These are phyloP conservation scores for Clarias gariepinus DNA, from an alignment of 2,113 vertebrate species.

Conservation along the genomic window DNA sequence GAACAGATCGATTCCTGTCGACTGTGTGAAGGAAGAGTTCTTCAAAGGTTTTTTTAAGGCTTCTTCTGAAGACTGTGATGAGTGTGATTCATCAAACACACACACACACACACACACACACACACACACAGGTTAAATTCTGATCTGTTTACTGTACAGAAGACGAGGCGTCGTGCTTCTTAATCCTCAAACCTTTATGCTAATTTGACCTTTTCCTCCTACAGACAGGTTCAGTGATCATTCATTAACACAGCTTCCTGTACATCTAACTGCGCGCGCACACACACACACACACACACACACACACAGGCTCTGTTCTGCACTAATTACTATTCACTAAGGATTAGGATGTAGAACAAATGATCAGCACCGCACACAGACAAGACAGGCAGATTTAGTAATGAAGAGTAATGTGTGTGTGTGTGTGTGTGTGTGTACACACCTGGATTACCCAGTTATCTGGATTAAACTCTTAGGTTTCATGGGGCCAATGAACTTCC, in stretches of 20 bases:
- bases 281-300: constrained; percentile 3
- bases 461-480: not conserved
- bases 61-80: not conserved
- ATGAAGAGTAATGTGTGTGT: no score
- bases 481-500: no score
- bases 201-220: constrained; percentile 8
- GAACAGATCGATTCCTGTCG: no score
- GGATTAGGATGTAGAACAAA: not conserved
- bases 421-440: no score
- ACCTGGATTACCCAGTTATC: not conserved
- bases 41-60: not conserved
- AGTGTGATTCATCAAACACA: not conserved
- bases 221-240: not conserved
- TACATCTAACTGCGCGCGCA: not conserved
- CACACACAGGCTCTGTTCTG: not conserved
- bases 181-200: not conserved
- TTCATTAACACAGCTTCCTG: not conserved
- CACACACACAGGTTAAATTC: not conserved
- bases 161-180: not conserved
- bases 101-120: not conserved
- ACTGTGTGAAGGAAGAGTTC: not conserved
- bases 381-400: not conserved
- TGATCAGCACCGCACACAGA: not conserved
- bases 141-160: not conserved
- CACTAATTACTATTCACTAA: not conserved